Conservation (phyloP, 2,888 invertebrate genomes). For the Ophonus ardosiacus region DNA sequence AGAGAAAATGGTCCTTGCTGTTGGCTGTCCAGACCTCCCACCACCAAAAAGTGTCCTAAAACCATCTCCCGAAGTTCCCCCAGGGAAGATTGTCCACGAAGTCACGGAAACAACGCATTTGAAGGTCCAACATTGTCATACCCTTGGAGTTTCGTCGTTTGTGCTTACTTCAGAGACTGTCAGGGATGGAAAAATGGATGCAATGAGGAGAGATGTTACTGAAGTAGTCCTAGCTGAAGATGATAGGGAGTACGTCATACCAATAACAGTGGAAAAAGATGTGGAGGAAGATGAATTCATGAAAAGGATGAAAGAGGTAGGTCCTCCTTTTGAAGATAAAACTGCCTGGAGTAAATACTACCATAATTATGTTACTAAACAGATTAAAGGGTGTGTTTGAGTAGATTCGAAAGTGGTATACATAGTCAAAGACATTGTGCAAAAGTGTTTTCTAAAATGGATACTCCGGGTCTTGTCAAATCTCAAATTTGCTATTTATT, state of each 20-base stretch:
- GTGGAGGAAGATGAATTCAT: conserved; percentile 72
- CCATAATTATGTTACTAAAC: conserved; percentile 78
- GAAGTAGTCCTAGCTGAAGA: conserved; percentile 50
- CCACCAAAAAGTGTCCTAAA: conserved; percentile 71
- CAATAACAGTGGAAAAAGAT: conserved; percentile 66
- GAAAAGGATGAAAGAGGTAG: conserved; percentile 76
- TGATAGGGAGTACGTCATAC: conserved; percentile 55
- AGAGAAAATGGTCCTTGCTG: conserved; percentile 75
- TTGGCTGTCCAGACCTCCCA: conserved; percentile 74
- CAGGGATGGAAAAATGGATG: conserved; percentile 70
- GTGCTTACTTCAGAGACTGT: conserved; percentile 77
- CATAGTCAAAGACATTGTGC: not conserved
- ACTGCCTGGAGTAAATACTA: conserved; percentile 76
- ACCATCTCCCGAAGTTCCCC: conserved; percentile 74
- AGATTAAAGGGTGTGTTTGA: conserved; percentile 79
- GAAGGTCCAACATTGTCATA: conserved; percentile 77
- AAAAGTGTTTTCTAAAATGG: too few species aligned
- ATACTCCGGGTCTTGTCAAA: too few species aligned
- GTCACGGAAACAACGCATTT: conserved; percentile 78
- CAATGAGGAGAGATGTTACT: conserved; percentile 67
- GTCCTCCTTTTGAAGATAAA: conserved; percentile 72
- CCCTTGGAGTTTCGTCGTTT: conserved; percentile 77
- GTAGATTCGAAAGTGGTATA: conserved; percentile 53
- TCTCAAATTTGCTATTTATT: not conserved
- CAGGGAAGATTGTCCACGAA: conserved; percentile 77